These are phyloP conservation scores for Drosophila oshimai DNA, from an alignment of 1,140 invertebrate species.

Conservation along the genomic window DNA sequence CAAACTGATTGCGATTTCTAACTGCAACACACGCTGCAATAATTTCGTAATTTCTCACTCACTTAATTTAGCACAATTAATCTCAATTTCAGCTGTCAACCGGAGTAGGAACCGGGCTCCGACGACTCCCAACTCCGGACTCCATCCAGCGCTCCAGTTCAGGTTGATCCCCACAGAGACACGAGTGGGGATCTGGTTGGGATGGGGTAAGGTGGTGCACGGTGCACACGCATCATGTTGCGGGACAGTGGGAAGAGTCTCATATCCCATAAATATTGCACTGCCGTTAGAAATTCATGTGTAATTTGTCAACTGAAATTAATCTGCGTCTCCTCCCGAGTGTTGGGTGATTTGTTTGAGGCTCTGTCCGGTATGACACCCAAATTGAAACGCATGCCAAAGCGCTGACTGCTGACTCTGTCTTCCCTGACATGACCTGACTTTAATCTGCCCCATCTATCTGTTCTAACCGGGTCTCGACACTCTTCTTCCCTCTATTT, in stretches of 20 bases:
- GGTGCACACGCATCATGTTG: slow-evolving; percentile 28
- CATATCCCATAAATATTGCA: slow-evolving; percentile 76
- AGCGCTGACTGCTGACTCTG: slow-evolving; percentile 22
- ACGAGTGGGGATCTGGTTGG: not conserved
- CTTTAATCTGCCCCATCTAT: slow-evolving; percentile 25
- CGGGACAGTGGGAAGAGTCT: slow-evolving; percentile 61
- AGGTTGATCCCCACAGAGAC: slow-evolving; percentile 33
- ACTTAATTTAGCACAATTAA: slow-evolving; percentile 79
- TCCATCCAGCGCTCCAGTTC: slow-evolving; percentile 21
- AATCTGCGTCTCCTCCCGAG: slow-evolving; percentile 50
- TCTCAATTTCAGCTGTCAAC: slow-evolving; percentile 78
- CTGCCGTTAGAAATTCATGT: slow-evolving; percentile 71
- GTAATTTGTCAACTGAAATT: slow-evolving; percentile 78
- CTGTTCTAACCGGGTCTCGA: slow-evolving; percentile 3
- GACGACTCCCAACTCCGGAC: not conserved
- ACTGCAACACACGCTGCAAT: slow-evolving; percentile 70
- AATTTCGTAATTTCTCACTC: slow-evolving; percentile 80
- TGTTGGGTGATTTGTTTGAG: slow-evolving; percentile 47
- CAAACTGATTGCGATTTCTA: slow-evolving; percentile 75
- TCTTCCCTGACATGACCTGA: slow-evolving; percentile 24
- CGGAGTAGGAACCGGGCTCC: slow-evolving; percentile 8
- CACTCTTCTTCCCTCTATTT: slow-evolving; percentile 4
- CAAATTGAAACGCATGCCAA: slow-evolving; percentile 39
- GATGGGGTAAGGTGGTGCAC: no score
- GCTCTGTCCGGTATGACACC: slow-evolving; percentile 20